Evolutionary conservation across 2,888 invertebrate genomes (phyloP), one percentile per base, ranked within the genome.

Genomic region (Pandemis corylana): DNA sequence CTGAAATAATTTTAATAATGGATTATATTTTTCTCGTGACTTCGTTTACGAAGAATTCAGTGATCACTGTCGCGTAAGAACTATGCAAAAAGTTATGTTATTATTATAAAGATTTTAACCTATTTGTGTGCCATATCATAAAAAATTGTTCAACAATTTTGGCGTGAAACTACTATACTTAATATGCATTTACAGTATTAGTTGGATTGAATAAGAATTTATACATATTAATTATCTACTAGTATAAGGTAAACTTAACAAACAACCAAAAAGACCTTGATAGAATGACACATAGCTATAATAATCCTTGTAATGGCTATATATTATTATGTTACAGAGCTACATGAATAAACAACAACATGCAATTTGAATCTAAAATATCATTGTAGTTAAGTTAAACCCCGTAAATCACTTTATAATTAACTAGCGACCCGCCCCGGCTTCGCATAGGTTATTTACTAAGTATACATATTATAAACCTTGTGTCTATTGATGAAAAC

Each of bases 211-310:
- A 56, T 0, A 20, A 20, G 20, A 56, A 56, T 20, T 20, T 20
- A 36, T 36, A 28, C 28, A 28, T 28, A 28, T 56, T 15, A 7
- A 20, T 20, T 56, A 59, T 10, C 12, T n/a, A n/a, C n/a, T n/a
- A 59, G 10, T 28, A 28, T 56, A 20, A 56, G 3, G 9, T 56
- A n/a, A 15, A 15, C 15, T 20, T 7, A 20, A 1, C 10, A 59
- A 59, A 59, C 3, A 59, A 56, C 15, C 56, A 20, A 9, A 7
- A 59, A 28, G 59, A 59, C 59, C 59, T 59, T 59, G 59, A 28
- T 59, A 28, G 28, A 28, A 59, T 28, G 56, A n/a, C n/a, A 56
- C 56, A 56, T 20, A 59, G 59, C 53, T 51, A 7, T 56, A 56
- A 56, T 20, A 15, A 15, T 20, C 20, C 3, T 0, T 51, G 51